These are phyloP conservation scores for Drosophila ochracea DNA, from an alignment of 2,888 invertebrate species.

Conservation along the genomic window DNA sequence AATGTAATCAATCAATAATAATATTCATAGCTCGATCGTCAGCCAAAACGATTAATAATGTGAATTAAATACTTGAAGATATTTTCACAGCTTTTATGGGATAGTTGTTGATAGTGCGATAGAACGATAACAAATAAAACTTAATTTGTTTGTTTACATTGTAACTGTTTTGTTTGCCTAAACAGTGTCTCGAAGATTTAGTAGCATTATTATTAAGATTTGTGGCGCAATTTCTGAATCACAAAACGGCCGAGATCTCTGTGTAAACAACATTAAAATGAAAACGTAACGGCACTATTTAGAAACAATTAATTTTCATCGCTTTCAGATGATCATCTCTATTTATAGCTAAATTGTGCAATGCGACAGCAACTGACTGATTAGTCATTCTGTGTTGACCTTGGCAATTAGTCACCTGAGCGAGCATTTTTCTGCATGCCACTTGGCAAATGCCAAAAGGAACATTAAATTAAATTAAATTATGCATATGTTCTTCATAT, in stretches of 20 bases:
- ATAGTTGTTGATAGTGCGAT: neutral
- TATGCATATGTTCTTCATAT: slow-evolving; percentile 24
- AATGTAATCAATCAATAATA: slow-evolving; percentile 4
- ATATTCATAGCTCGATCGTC: neutral
- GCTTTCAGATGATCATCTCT: neutral
- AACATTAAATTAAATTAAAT: slow-evolving; percentile 45
- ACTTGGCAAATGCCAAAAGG: slow-evolving; percentile 38
- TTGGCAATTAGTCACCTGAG: slow-evolving; percentile 64
- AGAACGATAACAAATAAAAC: neutral
- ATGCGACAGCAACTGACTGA: slow-evolving; percentile 36
- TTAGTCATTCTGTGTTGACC: slow-evolving; percentile 43
- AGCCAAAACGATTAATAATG: neutral
- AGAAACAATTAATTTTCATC: neutral
- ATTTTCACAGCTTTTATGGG: neutral
- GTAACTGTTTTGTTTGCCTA: neutral
- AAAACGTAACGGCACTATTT: neutral
- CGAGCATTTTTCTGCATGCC: slow-evolving; percentile 37
- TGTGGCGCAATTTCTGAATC: neutral
- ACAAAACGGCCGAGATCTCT: neutral
- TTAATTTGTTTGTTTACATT: slow-evolving; percentile 4
- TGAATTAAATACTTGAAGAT: neutral
- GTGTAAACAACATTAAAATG: neutral
- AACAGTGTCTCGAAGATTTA: neutral
- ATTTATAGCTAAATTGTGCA: slow-evolving; percentile 28
- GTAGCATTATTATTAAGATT: slow-evolving; percentile 1